Percentiles rank a stretch among this genome's conserved stretches.
Conservation (phyloP, 2,888 invertebrate species). For the Zeuzera pyrina region DNA sequence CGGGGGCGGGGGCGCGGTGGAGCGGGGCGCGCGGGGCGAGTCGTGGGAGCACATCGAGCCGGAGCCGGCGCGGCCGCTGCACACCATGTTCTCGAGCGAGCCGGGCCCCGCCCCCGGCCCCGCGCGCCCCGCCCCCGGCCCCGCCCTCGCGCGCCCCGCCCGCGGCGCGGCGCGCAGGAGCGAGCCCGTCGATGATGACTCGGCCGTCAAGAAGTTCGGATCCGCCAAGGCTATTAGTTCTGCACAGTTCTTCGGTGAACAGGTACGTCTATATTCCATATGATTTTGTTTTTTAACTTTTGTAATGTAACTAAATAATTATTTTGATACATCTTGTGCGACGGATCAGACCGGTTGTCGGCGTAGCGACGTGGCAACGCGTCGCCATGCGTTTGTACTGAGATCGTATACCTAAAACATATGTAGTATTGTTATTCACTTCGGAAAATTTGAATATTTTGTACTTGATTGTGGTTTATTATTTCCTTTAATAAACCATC, state of each 20-base stretch:
- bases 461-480: too few species aligned
- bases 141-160: conserved; percentile 8
- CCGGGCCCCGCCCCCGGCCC: conserved; percentile 2
- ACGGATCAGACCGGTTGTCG: too few species aligned
- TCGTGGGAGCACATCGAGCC: conserved; percentile 47
- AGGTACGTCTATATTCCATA: conserved; percentile 27
- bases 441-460: too few species aligned
- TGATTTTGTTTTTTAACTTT: neutral
- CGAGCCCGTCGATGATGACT: conserved; percentile 69
- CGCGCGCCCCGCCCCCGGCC: conserved; percentile 10
- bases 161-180: conserved; percentile 18
- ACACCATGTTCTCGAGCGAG: conserved; percentile 38
- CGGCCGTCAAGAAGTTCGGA: conserved; percentile 96
- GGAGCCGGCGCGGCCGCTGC: conserved; percentile 40
- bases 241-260: conserved; percentile 94
- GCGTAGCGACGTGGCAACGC: too few species aligned
- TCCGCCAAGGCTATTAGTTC: conserved; percentile 98
- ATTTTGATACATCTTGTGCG: too few species aligned
- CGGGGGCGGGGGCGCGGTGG: conserved; percentile 42
- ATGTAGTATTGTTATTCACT: too few species aligned
- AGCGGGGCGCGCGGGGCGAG: conserved; percentile 30
- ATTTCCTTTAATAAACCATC: too few species aligned
- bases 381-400: too few species aligned
- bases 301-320: too few species aligned
- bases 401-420: too few species aligned